Base-by-base conservation (phyloP, 1,140 invertebrate genomes). In the Bombus difficillimus region DNA sequence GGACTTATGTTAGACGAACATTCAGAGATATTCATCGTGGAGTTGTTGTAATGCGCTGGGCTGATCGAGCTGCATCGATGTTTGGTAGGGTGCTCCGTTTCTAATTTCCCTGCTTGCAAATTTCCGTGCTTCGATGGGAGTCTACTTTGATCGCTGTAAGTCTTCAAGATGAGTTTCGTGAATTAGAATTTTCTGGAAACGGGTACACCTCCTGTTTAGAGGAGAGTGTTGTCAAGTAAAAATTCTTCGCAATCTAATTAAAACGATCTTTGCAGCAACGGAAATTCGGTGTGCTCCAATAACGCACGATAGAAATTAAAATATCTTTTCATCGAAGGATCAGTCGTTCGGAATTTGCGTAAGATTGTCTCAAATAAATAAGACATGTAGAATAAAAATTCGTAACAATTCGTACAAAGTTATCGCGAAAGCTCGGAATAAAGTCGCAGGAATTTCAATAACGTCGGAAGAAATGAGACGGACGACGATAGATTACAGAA, bases 1-100 rank as follows among this genome's bases (percentile, higher is more conserved):
- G n/a, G 6, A 32, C 3, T 34, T 66, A 62, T 84, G 71, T 79
- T 72, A 79, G 82, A 62, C 75, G 75, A 77, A 41, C 15, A 47
- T 76, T 8, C 47, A 25, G 8, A 15, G 32, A 37, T 32, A 10
- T 32, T 22, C 12, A 4, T 3, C 71, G 39, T n/a, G 5, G 47
- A 10, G 28, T 41, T n/a, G 28, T 22, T 41, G 75, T 41, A 62
- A 77, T 22, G 22, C 73, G n/a, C 2, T 6, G 34, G 53, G 15
- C 1, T 15, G 74, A 39, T 59, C 0, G 74, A 39, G 25, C 6
- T n/a, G 68, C 68, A 41, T 71, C 25, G 66, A 68, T 28, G 68
- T 0, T 28, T 39, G 47, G 18, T 8, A 22, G 0, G 15, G 6
- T 53, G 18, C 1, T 53, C 47, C 9, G 66, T 37, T 10, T 3